A percentile compares a stretch with the other conserved stretches of the same genome.
These are phyloP conservation scores for Rutilus rutilus DNA, from an alignment of 2,113 vertebrate genomes.

Conservation along the genomic window DNA sequence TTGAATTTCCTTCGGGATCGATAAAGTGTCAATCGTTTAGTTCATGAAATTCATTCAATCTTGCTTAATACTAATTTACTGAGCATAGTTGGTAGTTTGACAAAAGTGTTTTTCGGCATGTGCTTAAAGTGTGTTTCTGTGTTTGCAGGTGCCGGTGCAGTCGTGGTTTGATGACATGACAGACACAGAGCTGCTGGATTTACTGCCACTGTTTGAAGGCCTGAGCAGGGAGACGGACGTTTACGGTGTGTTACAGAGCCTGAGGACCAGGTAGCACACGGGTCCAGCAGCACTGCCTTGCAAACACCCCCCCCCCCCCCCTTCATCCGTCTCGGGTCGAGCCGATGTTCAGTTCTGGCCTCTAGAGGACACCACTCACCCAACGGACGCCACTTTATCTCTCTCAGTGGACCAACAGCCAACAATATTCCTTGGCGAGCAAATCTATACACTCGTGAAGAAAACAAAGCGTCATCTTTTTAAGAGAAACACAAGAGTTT, in stretches of 20 bases:
- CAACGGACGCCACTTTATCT: background rate
- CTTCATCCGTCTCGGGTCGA: background rate
- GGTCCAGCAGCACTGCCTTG: constrained; percentile 9
- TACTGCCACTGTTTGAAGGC: constrained; percentile 95
- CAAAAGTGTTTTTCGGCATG: too few species aligned
- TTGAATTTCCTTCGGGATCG: too few species aligned
- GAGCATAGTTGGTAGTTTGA: too few species aligned
- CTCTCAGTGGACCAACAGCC: constrained; percentile 47
- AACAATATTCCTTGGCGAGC: constrained; percentile 53
- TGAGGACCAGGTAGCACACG: constrained; percentile 91
- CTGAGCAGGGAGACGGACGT: constrained; percentile 92
- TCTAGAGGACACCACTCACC: constrained; percentile 36
- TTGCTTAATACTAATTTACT: too few species aligned
- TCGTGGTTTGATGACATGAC: constrained; percentile 99
- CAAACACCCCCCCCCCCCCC: background rate
- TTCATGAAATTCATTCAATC: too few species aligned
- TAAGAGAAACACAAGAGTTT: constrained; percentile 73
- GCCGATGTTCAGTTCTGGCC: background rate
- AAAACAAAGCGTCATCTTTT: constrained; percentile 75
- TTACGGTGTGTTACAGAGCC: constrained; percentile 89
- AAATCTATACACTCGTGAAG: constrained; percentile 71
- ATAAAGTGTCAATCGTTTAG: too few species aligned
- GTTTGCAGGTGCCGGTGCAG: constrained; percentile 91
- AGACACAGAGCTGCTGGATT: constrained; percentile 95
- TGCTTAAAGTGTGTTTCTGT: background rate